Evolutionary conservation across 2,888 invertebrate species (phyloP).

Genomic region (Pasiphila rectangulata): DNA sequence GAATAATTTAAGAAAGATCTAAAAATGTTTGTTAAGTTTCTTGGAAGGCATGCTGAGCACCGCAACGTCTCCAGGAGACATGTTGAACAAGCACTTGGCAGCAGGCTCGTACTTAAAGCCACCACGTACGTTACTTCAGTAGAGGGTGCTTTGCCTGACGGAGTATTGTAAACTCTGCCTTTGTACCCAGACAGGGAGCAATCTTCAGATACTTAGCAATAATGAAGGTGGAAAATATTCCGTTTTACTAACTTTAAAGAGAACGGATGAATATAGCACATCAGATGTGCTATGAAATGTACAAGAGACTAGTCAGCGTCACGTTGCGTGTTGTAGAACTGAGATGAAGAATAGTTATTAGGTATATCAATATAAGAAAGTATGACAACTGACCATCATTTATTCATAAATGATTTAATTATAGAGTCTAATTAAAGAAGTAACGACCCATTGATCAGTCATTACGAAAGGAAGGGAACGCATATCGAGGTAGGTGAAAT

Average conservation of each 20-base stretch:
- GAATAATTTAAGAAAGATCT: constrained; percentile 6
- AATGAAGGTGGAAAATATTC: constrained; percentile 24
- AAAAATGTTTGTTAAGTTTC: too few species aligned
- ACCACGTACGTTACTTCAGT: constrained; percentile 54
- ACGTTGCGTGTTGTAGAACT: not conserved
- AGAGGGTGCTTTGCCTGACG: constrained; percentile 46
- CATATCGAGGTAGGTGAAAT: constrained; percentile 47
- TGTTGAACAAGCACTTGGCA: constrained; percentile 69
- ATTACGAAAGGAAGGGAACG: constrained; percentile 32
- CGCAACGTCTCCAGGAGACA: constrained; percentile 48
- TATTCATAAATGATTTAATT: constrained; percentile 39
- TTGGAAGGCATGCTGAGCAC: constrained; percentile 5
- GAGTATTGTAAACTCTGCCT: constrained; percentile 48
- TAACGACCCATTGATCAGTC: constrained; percentile 27
- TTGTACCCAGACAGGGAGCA: constrained; percentile 44
- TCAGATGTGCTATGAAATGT: not conserved
- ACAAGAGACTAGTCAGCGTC: not conserved
- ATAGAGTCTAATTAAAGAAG: constrained; percentile 25
- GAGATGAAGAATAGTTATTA: not conserved
- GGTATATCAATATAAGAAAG: too few species aligned
- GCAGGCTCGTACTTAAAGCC: constrained; percentile 52
- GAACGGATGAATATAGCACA: not conserved
- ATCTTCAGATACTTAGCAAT: constrained; percentile 31
- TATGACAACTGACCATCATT: too few species aligned
- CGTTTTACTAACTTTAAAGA: constrained; percentile 21